Percentiles rank a stretch among this genome's conserved stretches.
These are phyloP conservation scores for Anoura caudifer DNA, from an alignment of 2,113 vertebrate genomes.

Conservation along the genomic window DNA sequence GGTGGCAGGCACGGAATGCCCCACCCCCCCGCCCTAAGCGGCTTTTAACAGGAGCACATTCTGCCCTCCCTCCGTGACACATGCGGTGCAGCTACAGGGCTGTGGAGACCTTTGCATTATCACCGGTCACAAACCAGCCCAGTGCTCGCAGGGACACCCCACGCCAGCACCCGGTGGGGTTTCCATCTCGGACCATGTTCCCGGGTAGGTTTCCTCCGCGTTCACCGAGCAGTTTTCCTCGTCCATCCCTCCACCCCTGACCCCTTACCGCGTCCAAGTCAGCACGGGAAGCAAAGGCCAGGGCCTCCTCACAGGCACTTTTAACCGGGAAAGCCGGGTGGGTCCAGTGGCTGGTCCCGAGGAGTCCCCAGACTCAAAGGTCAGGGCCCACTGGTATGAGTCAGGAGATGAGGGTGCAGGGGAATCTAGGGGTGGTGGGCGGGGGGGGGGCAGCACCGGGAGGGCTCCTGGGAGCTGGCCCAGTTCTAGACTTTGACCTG, in stretches of 20 bases:
- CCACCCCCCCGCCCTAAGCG: neutral
- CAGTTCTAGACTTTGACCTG: neutral
- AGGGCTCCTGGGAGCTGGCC: neutral
- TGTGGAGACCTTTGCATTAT: rapidly evolving
- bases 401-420: neutral
- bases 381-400: neutral
- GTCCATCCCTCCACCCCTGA: rapidly evolving
- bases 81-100: too few relatives aligned
- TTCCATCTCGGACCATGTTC: neutral
- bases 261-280: neutral
- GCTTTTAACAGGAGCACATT: neutral
- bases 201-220: neutral
- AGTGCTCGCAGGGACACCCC: neutral
- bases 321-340: neutral
- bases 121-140: neutral
- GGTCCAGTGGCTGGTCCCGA: neutral
- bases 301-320: neutral
- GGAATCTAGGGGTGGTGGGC: too few relatives aligned
- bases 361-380: neutral
- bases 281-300: neutral
- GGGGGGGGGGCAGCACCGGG: rapidly evolving
- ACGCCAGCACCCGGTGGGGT: neutral
- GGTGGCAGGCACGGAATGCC: neutral
- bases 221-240: rapidly evolving
- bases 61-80: neutral